Evolutionary conservation across 2,888 invertebrate species (phyloP).

Genomic region (Clusia tigrina): DNA sequence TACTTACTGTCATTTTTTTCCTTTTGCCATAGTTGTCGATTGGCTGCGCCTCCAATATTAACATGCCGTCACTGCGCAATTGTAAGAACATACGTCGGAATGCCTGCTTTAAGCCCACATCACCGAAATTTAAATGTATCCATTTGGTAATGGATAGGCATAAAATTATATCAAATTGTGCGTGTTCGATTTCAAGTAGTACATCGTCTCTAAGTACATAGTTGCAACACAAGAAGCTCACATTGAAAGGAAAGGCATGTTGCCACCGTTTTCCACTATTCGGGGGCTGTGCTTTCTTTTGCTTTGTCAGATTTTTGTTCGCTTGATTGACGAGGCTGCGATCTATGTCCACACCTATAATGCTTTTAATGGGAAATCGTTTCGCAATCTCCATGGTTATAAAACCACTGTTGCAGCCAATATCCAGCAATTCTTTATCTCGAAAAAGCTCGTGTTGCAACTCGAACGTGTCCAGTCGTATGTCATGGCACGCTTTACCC

Average conservation of each 20-base stretch:
- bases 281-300: conserved; percentile 38
- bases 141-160: conserved; percentile 90
- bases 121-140: conserved; percentile 91
- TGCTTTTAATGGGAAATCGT: conserved; percentile 73
- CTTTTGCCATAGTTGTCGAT: conserved; percentile 81
- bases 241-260: conserved; percentile 76
- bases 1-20: conserved; percentile 70
- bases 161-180: conserved; percentile 83
- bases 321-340: conserved; percentile 70
- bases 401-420: conserved; percentile 89
- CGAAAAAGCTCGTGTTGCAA: conserved; percentile 73
- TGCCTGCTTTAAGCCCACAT: conserved; percentile 80
- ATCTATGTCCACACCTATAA: conserved; percentile 87
- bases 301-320: conserved; percentile 33
- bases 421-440: conserved; percentile 80
- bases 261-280: conserved; percentile 37
- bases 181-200: conserved; percentile 74
- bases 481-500: conserved; percentile 70
- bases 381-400: conserved; percentile 80
- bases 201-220: conserved; percentile 81
- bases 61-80: conserved; percentile 77
- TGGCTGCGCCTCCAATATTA: conserved; percentile 84
- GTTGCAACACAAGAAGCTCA: conserved; percentile 80
- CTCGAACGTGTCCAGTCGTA: conserved; percentile 73
- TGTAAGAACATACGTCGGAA: conserved; percentile 82